Base-by-base conservation (phyloP, 2,888 invertebrate species). In the Drepana falcataria region DNA sequence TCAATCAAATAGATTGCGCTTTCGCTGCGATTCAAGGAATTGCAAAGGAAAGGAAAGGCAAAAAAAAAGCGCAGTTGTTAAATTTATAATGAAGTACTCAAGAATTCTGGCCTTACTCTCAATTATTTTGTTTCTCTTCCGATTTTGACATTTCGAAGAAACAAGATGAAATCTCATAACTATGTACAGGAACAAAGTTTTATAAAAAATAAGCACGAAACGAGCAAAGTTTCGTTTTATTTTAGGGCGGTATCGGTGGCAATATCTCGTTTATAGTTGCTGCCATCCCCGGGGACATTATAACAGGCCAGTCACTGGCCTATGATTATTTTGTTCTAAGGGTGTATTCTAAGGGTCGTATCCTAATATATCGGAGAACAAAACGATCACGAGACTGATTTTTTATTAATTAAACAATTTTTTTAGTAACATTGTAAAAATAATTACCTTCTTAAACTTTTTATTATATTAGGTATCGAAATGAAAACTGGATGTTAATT, bases 271-370 rank as follows among this genome's bases (percentile, higher is more conserved):
- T 83, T 81, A 81, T 79, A 81, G 82, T 83, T 78, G 76, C 69
- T 82, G 83, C 80, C 79, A 77, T 82, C 79, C 88, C 83, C 58
- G 57, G 76, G 87, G 81, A 76, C 77, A 71, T 78, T 83, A 77
- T 85, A 83, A 88, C 83, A 87, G 79, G 85, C 87, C 78, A 83
- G 77, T 85, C 82, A 88, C 83, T 87, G 79, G 84, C 87, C 89
- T 83, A 89, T 90, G 88, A 90, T 90, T 88, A 89, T 89, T 88
- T 85, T 82, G 82, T 75, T 71, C 72, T 44, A 66, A 68, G 75
- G 68, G 63, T 61, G 49, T 73, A 84, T 83, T 83, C 69, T 73
- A 41, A 52, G 40, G 35, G 52, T 34, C 37, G 9, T 5, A 3
- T 3, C 33, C 44, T 48, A 48, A 41, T 35, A 40, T 33, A 40